phyloP scores from a whole-genome alignment of 2,888 invertebrate genomes.

The Geophilus truncorum region DNA sequence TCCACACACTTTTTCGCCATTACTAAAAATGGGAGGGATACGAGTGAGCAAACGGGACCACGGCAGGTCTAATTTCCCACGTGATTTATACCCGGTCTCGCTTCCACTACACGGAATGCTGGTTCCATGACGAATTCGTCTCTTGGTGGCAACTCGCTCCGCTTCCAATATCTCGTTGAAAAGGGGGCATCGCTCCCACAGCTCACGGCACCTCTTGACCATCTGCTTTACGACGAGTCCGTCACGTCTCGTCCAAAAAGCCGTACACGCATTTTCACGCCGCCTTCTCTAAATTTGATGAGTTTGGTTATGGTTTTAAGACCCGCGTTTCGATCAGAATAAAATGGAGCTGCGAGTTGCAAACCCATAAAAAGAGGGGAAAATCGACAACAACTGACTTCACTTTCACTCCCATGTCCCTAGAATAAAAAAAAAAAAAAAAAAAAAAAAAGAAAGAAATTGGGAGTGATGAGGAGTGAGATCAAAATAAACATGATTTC shows the following conservation, averaged over 20 bases:
- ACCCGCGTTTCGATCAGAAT: neutral
- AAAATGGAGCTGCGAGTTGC: neutral
- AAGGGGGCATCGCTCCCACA: neutral
- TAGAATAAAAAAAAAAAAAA: neutral
- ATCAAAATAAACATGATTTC: no score
- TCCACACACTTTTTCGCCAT: neutral
- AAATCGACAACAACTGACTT: neutral
- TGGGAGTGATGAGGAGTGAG: no score
- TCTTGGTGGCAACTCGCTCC: conserved; percentile 5
- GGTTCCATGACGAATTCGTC: conserved; percentile 1
- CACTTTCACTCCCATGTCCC: no score
- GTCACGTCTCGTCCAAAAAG: neutral
- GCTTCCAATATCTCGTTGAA: neutral
- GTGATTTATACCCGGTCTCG: conserved; percentile 10
- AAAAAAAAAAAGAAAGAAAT: neutral
- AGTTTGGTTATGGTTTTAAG: neutral
- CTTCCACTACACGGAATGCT: neutral
- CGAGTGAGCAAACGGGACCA: neutral
- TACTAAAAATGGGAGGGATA: neutral
- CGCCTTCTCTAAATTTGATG: neutral
- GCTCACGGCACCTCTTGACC: neutral
- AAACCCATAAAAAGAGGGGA: neutral
- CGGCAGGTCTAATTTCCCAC: conserved; percentile 19
- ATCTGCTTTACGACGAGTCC: conserved; percentile 7
- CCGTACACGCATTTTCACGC: conserved; percentile 8